These are phyloP conservation scores for Drosophila mimetica DNA, from an alignment of 2,888 invertebrate genomes.

Conservation along the genomic window DNA sequence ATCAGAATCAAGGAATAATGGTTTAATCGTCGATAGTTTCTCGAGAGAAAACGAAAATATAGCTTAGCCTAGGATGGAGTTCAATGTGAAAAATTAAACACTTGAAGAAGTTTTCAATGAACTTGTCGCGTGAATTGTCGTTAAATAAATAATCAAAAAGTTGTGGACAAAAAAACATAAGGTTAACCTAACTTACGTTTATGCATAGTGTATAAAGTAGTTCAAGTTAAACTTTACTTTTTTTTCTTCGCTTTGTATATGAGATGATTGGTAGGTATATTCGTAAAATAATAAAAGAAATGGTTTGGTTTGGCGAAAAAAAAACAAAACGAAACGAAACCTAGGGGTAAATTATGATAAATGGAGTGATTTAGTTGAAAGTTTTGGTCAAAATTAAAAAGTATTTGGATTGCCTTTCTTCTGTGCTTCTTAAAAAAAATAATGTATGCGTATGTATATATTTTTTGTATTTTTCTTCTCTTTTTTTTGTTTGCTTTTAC, in stretches of 20 bases:
- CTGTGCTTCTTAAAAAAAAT: slow-evolving; percentile 5
- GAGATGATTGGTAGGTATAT: slow-evolving; percentile 57
- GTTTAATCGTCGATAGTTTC: slow-evolving; percentile 29
- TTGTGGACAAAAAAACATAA: slow-evolving; percentile 11
- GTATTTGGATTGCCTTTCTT: slow-evolving; percentile 26
- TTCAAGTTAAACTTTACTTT: slow-evolving; percentile 32
- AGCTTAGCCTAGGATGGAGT: slow-evolving; percentile 35
- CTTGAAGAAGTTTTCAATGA: slow-evolving; percentile 65
- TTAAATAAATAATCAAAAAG: slow-evolving; percentile 58
- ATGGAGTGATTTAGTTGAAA: slow-evolving; percentile 46
- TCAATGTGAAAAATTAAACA: slow-evolving; percentile 62
- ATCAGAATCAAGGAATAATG: slow-evolving; percentile 12
- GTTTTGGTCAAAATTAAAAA: slow-evolving; percentile 35
- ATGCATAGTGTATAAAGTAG: slow-evolving; percentile 47
- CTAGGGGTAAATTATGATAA: slow-evolving; percentile 29
- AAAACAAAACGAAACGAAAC: slow-evolving; percentile 11
- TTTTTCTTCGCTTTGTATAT: slow-evolving; percentile 28
- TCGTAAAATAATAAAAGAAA: slow-evolving; percentile 49
- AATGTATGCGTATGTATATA: slow-evolving; percentile 15
- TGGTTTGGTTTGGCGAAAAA: neutral
- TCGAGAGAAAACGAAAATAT: slow-evolving; percentile 18
- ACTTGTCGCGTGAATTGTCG: slow-evolving; percentile 50
- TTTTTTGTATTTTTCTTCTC: slow-evolving; percentile 20
- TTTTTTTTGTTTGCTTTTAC: slow-evolving; percentile 20
- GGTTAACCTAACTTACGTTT: slow-evolving; percentile 32